Evolutionary conservation across 2,888 invertebrate genomes (phyloP).

Genomic region (Hartigia nigra): DNA sequence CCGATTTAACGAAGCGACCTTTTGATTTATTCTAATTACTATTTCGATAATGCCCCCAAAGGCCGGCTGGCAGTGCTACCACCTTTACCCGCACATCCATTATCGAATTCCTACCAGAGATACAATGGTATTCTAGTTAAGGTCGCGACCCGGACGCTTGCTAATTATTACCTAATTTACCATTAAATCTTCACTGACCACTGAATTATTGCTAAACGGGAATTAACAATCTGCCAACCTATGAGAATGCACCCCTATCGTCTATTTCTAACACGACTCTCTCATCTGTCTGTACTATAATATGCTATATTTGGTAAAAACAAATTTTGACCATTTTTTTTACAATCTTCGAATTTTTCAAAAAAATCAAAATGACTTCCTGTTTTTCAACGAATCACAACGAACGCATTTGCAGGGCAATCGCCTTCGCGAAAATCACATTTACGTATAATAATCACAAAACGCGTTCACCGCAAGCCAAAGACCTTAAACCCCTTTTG

Average conservation of each 20-base stretch:
- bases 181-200: conserved; percentile 60
- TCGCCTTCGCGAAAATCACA: conserved; percentile 4
- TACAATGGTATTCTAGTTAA: conserved; percentile 64
- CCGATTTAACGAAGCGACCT: conserved; percentile 52
- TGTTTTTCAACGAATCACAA: background rate
- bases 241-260: background rate
- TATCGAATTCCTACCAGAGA: conserved; percentile 60
- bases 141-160: conserved; percentile 37
- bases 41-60: conserved; percentile 62
- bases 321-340: background rate
- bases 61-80: conserved; percentile 24
- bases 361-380: background rate
- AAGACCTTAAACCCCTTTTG: conserved; percentile 21
- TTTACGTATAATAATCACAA: background rate
- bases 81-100: conserved; percentile 59
- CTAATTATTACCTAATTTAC: conserved; percentile 64
- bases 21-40: conserved; percentile 65
- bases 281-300: background rate
- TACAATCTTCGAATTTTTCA: background rate
- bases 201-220: conserved; percentile 46
- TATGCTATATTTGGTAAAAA: background rate
- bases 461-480: conserved; percentile 16
- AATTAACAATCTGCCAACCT: conserved; percentile 15
- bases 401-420: background rate
- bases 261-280: background rate